Evolutionary conservation across 2,113 vertebrate genomes (phyloP), one percentile per base, ranked within the genome.

Genomic region (Bubo scandiacus): DNA sequence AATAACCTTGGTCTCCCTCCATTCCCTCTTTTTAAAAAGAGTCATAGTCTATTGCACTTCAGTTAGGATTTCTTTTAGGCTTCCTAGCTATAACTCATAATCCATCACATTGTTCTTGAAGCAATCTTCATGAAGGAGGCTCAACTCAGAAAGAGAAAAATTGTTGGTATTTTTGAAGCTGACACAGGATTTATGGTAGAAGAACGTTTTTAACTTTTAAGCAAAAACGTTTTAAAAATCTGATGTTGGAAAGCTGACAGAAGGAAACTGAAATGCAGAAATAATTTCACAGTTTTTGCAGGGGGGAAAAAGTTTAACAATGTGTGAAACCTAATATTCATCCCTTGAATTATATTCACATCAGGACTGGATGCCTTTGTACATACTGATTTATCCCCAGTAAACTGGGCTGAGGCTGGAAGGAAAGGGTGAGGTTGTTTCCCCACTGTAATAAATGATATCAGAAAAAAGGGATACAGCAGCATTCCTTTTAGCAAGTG

Each of bases 11-110:
- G 20, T 68, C 38, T 94, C 72, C 43, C 15, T 87, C 66, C 73
- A 55, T 68, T 91, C 27, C 36, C 25, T 68, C 3, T 90, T 91
- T 91, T 94, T 43, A 59, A 36, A 72, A 51, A 83, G 42, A 80
- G 49, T 91, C 67, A 70, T 77, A 96, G 74, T 62, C 72, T 86
- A 40, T 79, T 81, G 70, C 57, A 65, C 73, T 89, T 96, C 62
- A 81, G 27, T 94, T 75, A 68, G 30, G 49, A 91, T 94, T 91
- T 94, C 72, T 79, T 95, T 94, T 91, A 79, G 81, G 27, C 54
- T 94, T 89, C 45, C 52, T 34, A 82, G 65, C 49, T 72, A 27
- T 85, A 94, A 87, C 55, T 91, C 70, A 72, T 78, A 92, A 70
- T 85, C 58, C 43, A n/a, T 81, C 75, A 71, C 61, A 42, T 75